Base-by-base conservation (phyloP, 2,888 invertebrate species). In the Odontomyia ornata region DNA sequence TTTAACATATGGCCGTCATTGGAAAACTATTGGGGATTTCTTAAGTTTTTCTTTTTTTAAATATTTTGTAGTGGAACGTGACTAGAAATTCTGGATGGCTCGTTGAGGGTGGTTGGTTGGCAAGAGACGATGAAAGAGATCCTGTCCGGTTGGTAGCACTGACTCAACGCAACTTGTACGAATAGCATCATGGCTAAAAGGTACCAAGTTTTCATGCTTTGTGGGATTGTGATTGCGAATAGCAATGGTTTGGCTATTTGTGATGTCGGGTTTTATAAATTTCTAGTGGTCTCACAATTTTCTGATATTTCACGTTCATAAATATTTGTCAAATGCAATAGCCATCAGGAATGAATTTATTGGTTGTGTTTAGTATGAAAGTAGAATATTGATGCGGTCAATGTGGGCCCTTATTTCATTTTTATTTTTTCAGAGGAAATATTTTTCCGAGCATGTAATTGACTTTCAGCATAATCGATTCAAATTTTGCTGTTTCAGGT, bases 1-100 rank as follows among this genome's bases (percentile, higher is more conserved):
- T 27, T 25, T 28, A 28, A 64, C 46, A 71, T 71, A 25, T 47
- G 27, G 52, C 52, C 47, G 25, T 47, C 69, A 71, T 71, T 47
- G 69, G 69, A 71, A 71, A 71, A 71, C 69, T 71, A 47, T 71
- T 71, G 69, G 30, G n/a, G n/a, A n/a, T n/a, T n/a, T n/a, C n/a
- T n/a, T n/a, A n/a, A 23, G 11, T 28, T 56, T 60, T 60, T 64
- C 18, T 30, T 30, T 64, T 67, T 67, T 43, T 2, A 47, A 71
- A 71, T 47, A 71, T 71, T 71, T 71, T 27, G 21, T 71, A 52
- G 52, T 30, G 21, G 47, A 30, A 71, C 69, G 69, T 71, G 69
- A 71, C 69, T 71, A 71, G 69, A 47, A 67, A 71, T 25, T 47
- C n/a, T 71, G 23, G 43, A 15, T 28, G 15, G 25, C 25, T 25